Evolutionary conservation across 2,797 vertebrate species (phyloP).

Genomic region (Toxotes lorentzi): DNA sequence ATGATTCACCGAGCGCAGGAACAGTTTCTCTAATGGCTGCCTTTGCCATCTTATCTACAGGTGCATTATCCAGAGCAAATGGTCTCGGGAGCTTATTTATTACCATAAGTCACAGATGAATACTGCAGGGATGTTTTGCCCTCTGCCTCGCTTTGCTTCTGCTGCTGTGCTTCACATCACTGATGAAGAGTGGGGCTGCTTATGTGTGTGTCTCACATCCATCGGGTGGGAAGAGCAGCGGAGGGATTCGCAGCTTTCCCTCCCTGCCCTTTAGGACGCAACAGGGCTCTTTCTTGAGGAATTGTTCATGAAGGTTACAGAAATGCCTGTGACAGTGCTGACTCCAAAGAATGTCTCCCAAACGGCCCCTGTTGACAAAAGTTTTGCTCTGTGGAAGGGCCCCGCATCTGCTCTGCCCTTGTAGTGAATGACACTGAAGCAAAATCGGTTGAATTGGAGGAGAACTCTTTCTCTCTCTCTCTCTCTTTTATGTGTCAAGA

Average conservation of each 20-base stretch:
- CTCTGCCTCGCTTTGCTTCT: conserved; percentile 11
- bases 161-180: conserved; percentile 16
- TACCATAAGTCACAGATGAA: conserved; percentile 47
- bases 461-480: conserved; percentile 54
- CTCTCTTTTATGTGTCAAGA: conserved; percentile 70
- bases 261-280: conserved; percentile 20
- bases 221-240: conserved; percentile 22
- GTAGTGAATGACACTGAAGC: conserved; percentile 48
- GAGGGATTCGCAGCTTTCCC: conserved; percentile 21
- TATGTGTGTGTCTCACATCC: conserved; percentile 14
- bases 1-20: conserved; percentile 48
- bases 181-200: conserved; percentile 12
- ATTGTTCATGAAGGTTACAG: conserved; percentile 17
- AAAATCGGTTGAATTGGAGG: conserved; percentile 68
- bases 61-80: conserved; percentile 54
- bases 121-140: conserved; percentile 20
- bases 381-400: not conserved
- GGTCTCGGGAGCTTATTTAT: conserved; percentile 50
- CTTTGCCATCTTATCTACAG: conserved; percentile 58
- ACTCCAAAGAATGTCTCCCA: not conserved
- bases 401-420: conserved; percentile 50
- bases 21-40: conserved; percentile 42
- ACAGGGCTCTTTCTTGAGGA: conserved; percentile 6
- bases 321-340: not conserved
- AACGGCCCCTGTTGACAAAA: conserved; percentile 7